phyloP scores from a whole-genome alignment of 2,797 vertebrate species.

The Hippopotamyrus pictus region DNA sequence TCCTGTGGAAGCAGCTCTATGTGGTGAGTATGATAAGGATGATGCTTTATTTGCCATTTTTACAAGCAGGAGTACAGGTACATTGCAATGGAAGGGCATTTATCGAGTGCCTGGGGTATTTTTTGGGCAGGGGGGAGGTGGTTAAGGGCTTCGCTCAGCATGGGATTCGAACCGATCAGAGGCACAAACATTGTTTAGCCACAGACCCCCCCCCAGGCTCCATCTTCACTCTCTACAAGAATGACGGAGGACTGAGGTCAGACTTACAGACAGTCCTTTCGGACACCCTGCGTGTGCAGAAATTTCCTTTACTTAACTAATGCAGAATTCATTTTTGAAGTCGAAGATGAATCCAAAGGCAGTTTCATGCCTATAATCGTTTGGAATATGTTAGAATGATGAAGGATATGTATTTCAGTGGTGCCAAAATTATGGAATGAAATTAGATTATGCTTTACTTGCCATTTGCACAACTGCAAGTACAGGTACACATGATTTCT shows the following conservation, averaged over 20 bases:
- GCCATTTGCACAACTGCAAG: background rate
- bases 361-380: background rate
- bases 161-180: background rate
- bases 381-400: background rate
- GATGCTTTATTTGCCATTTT: background rate
- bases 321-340: background rate
- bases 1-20: slow-evolving; percentile 96
- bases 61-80: background rate
- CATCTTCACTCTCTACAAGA: background rate
- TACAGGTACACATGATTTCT: background rate
- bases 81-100: background rate
- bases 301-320: background rate
- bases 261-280: background rate
- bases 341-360: background rate
- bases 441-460: background rate
- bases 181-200: background rate
- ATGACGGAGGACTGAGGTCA: background rate
- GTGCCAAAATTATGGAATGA: background rate
- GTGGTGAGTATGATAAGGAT: slow-evolving; percentile 74
- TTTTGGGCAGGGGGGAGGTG: background rate
- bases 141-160: background rate
- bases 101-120: background rate
- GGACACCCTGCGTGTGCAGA: background rate
- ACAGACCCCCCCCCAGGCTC: background rate
- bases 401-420: background rate